Evolutionary conservation across 2,113 vertebrate genomes (phyloP).

Genomic region (Tricholaema leucomelas): DNA sequence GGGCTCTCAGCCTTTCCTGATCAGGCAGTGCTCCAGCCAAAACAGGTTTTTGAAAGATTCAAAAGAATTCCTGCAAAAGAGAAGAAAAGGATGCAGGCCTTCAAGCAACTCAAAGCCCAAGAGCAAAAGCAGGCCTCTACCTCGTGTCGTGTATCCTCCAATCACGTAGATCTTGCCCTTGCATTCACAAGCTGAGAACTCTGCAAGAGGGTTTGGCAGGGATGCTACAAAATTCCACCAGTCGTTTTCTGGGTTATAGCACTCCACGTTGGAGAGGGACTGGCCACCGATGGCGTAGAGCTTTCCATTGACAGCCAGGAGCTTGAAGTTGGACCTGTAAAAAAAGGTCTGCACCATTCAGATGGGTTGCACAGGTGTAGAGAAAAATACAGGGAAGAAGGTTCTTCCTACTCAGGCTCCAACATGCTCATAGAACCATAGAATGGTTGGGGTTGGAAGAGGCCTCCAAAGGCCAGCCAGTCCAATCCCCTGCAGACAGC

Average conservation of each 20-base stretch:
- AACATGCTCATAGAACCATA: not conserved
- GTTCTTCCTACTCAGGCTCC: not conserved
- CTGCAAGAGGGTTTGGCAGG: constrained; percentile 88
- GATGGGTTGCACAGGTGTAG: not conserved
- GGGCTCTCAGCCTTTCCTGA: too few species aligned
- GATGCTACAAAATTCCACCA: constrained; percentile 93
- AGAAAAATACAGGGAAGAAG: not conserved
- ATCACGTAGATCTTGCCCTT: constrained; percentile 93
- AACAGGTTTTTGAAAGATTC: not conserved
- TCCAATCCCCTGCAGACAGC: too few species aligned
- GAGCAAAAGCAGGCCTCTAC: constrained; percentile 55
- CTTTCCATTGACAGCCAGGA: constrained; percentile 87
- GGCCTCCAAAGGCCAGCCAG: too few species aligned
- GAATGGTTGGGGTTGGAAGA: too few species aligned
- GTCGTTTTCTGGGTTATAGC: constrained; percentile 91
- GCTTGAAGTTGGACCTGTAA: constrained; percentile 94
- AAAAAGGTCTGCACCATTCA: not conserved
- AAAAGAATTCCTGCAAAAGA: not conserved
- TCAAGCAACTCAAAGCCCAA: not conserved
- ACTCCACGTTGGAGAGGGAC: constrained; percentile 90
- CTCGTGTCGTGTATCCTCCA: constrained; percentile 93
- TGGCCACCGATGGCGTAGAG: constrained; percentile 95
- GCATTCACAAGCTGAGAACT: constrained; percentile 96
- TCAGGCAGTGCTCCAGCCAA: too few species aligned
- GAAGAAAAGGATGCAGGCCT: not conserved